Percentiles rank a stretch among this genome's conserved stretches.
phyloP scores from a whole-genome alignment of 2,888 invertebrate species.

The Anoncus sp. region DNA sequence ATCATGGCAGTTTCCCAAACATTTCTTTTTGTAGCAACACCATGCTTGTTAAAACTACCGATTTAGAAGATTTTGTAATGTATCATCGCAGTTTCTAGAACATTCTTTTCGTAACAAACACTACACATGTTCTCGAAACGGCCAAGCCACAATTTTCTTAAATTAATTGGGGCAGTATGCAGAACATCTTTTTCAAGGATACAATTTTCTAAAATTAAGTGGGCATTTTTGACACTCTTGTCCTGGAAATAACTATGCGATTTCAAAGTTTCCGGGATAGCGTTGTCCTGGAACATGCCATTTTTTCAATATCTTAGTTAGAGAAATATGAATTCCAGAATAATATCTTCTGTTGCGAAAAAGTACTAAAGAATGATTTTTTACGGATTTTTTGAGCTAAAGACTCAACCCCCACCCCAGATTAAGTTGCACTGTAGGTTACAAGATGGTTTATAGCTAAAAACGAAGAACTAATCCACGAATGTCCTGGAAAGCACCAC shows the following conservation, averaged over 20 bases:
- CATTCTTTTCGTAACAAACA: neutral
- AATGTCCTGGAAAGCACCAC: neutral
- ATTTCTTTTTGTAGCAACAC: neutral
- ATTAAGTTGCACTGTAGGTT: too few species aligned
- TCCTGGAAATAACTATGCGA: neutral
- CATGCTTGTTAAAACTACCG: neutral
- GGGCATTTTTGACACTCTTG: neutral
- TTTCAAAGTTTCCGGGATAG: neutral
- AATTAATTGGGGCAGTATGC: too few species aligned
- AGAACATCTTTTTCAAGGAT: too few species aligned
- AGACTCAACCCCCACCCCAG: too few species aligned
- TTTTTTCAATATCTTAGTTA: neutral
- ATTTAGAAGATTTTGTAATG: neutral
- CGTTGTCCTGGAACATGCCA: neutral
- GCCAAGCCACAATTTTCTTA: neutral
- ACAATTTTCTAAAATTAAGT: too few species aligned
- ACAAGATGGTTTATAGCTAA: neutral
- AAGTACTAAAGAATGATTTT: too few species aligned
- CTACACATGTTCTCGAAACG: neutral
- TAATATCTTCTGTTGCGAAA: too few species aligned
- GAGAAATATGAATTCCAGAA: neutral
- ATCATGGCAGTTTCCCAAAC: neutral
- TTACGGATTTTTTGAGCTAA: too few species aligned
- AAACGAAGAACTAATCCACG: neutral
- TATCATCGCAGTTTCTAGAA: neutral